Conservation (phyloP, 2,888 invertebrate genomes). For the Minunthozetes semirufus region DNA sequence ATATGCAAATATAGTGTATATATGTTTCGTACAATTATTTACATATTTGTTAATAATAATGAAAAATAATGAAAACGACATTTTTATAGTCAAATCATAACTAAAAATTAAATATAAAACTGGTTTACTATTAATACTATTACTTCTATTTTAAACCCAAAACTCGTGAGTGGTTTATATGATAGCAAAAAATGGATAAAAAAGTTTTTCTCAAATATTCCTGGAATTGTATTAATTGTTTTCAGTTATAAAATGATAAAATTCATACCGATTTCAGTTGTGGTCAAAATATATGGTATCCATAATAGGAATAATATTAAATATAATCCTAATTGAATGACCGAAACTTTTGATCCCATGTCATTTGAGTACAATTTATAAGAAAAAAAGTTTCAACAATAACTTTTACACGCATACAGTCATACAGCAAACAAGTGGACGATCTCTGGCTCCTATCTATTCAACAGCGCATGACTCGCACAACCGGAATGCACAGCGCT, state of each 20-base stretch:
- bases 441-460: not conserved
- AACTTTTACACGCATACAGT: conserved; percentile 18
- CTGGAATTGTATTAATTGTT: not conserved
- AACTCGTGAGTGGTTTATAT: conserved; percentile 1
- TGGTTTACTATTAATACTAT: conserved; percentile 6
- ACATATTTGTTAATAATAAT: not conserved
- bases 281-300: not conserved
- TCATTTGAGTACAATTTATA: not conserved
- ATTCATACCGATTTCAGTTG: conserved; percentile 11
- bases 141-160: not conserved
- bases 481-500: conserved; percentile 5
- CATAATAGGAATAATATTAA: conserved; percentile 18
- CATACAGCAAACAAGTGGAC: not conserved
- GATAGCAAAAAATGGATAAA: not conserved
- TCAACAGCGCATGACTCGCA: not conserved
- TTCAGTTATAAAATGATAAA: not conserved
- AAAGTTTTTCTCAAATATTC: not conserved
- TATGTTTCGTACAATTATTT: not conserved
- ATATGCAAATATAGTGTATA: not conserved
- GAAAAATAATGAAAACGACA: conserved; percentile 18
- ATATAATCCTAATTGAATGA: conserved; percentile 16
- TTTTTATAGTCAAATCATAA: not conserved
- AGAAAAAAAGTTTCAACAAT: conserved; percentile 14
- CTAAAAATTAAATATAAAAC: conserved; percentile 4
- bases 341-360: conserved; percentile 18